phyloP scores from a whole-genome alignment of 2,888 invertebrate genomes.

The Thymelicus sylvestris region DNA sequence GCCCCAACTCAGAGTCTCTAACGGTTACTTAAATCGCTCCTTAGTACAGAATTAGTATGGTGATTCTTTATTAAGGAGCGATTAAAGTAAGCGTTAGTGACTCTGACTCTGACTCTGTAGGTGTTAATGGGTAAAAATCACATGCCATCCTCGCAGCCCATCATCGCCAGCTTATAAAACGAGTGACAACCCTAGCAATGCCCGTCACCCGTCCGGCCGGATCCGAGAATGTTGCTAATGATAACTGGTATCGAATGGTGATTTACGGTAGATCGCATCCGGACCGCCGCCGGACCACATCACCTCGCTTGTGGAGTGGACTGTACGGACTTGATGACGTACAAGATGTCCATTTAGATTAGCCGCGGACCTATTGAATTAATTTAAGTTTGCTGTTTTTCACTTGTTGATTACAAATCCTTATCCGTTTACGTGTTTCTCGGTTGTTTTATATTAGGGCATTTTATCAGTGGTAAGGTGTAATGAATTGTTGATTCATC shows the following conservation, averaged over 20 bases:
- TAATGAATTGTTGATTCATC: too few species aligned
- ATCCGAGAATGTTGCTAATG: conserved; percentile 37
- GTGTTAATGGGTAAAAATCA: too few species aligned
- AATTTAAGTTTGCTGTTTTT: conserved; percentile 6
- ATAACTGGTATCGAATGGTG: conserved; percentile 38
- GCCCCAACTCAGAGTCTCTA: too few species aligned
- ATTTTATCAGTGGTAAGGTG: too few species aligned
- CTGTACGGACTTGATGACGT: conserved; percentile 5
- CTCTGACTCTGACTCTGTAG: too few species aligned
- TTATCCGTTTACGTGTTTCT: not conserved
- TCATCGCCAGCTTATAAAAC: not conserved
- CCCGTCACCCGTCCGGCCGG: conserved; percentile 30
- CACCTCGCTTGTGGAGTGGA: conserved; percentile 1
- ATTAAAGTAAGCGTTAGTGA: too few species aligned
- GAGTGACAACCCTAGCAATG: not conserved
- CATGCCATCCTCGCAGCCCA: too few species aligned
- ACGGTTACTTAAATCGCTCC: too few species aligned
- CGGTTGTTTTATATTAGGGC: not conserved
- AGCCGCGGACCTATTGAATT: conserved; percentile 7
- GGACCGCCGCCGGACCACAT: conserved; percentile 16
- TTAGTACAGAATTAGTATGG: too few species aligned
- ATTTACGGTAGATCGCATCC: conserved; percentile 36
- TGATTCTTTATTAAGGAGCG: too few species aligned
- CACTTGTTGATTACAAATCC: not conserved
- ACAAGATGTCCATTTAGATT: conserved; percentile 10